Base-by-base conservation (phyloP, 53 echinoderm and acorn worm genomes). In the Patiria pectinifera region DNA sequence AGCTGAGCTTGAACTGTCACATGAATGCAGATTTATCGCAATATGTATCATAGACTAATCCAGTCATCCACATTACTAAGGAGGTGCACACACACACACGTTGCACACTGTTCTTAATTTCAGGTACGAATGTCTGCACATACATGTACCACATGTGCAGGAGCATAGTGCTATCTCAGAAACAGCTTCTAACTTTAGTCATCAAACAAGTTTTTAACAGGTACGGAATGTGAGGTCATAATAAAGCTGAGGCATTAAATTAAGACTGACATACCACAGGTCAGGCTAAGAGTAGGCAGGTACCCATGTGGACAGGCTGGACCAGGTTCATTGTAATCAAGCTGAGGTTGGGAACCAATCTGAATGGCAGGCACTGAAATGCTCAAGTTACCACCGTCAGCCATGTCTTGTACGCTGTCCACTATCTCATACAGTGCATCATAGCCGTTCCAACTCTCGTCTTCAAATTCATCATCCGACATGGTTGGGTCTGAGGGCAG, bases 361-460 rank as follows among this genome's bases (percentile, higher is more conserved):
- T 92, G 72, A 44, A 94, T 47, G 61, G 91, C 96, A 7, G 91
- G 86, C 19, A 91, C 94, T 16, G 85, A 11, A 16, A 75, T 83
- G 3, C 72, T 0, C n/a, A 91, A 43, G 4, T 15, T 9, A 4
- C 71, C 93, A 26, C 79, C 0, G n/a, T 53, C 71, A 15, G 44
- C 80, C 53, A 75, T 79, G 24, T 66, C 85, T 26, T 66, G 15
- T 14, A 93, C 43, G 35, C 8, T 45, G 71, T 85, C 93, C 6
- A 75, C 13, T 19, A 91, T 35, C 48, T 75, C 21, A 47, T 87
- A 83, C 6, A 93, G 93, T 44, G 71, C 59, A 72, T 93, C 86
- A 45, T 87, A 82, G 45, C 81, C 71, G 15, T 26, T 24, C 82
- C 76, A 93, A 11, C 81, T 75, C 49, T 66, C 71, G 15, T 91